These are phyloP conservation scores for Sebastes matsubarae DNA, from an alignment of 2,797 vertebrate genomes.

Conservation along the genomic window DNA sequence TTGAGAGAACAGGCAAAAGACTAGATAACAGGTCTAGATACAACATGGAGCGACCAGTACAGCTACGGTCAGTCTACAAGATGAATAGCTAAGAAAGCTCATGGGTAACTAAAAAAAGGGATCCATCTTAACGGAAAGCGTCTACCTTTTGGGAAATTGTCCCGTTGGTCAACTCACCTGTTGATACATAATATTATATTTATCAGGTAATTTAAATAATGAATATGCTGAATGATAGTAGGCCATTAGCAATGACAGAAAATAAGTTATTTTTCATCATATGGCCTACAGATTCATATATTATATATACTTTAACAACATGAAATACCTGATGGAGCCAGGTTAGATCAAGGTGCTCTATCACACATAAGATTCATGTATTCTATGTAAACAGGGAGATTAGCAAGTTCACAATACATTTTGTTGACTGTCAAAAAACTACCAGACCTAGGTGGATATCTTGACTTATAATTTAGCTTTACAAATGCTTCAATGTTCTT, in stretches of 20 bases:
- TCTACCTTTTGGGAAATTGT: conserved; percentile 5
- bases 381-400: not conserved
- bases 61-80: conserved; percentile 1
- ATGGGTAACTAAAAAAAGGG: not conserved
- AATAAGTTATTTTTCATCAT: not conserved
- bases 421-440: not conserved
- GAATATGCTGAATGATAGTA: not conserved
- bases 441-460: not conserved
- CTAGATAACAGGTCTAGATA: conserved; percentile 15
- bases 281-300: not conserved
- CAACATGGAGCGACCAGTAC: conserved; percentile 6
- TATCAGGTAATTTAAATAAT: not conserved
- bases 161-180: conserved; percentile 24
- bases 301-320: not conserved
- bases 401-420: not conserved
- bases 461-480: not conserved
- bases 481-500: not conserved
- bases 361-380: not conserved
- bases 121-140: conserved; percentile 49
- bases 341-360: not conserved
- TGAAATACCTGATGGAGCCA: not conserved
- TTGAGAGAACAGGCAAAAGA: not conserved
- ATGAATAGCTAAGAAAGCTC: conserved; percentile 8
- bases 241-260: not conserved
- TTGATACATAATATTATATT: not conserved